These are phyloP conservation scores for Amyelois transitella DNA, from an alignment of 1,140 invertebrate genomes.

Conservation along the genomic window DNA sequence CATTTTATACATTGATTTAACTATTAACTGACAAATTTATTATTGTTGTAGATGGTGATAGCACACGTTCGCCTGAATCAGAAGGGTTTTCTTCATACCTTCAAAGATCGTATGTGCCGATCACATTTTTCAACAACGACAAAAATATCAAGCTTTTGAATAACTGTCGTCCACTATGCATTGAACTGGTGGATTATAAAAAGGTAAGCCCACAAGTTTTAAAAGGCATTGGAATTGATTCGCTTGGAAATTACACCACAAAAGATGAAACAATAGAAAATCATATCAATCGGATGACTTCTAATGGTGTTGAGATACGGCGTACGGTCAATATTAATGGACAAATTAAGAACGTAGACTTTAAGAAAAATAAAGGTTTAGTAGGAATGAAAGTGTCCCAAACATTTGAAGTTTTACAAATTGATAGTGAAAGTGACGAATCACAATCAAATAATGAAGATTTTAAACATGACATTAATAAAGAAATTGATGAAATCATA, in stretches of 20 bases:
- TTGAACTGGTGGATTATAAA: slow-evolving; percentile 24
- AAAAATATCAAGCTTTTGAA: background rate
- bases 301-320: background rate
- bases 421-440: background rate
- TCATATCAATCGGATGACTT: background rate
- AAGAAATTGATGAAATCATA: background rate
- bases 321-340: background rate
- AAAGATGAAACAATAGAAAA: background rate
- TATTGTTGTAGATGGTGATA: background rate
- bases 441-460: background rate
- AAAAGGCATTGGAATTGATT: too few relatives aligned
- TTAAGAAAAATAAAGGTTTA: slow-evolving; percentile 25
- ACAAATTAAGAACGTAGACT: slow-evolving; percentile 12
- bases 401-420: background rate
- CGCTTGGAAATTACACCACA: too few relatives aligned
- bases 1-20: background rate
- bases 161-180: slow-evolving; percentile 19
- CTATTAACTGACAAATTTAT: background rate
- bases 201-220: too few relatives aligned
- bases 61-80: background rate
- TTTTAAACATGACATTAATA: background rate
- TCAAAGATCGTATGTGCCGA: background rate
- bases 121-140: background rate
- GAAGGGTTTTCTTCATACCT: background rate
- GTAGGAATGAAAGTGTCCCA: slow-evolving; percentile 19